Evolutionary conservation across 2,888 invertebrate species (phyloP), one percentile per base, ranked within the genome.

Genomic region (Eupithecia inturbata): DNA sequence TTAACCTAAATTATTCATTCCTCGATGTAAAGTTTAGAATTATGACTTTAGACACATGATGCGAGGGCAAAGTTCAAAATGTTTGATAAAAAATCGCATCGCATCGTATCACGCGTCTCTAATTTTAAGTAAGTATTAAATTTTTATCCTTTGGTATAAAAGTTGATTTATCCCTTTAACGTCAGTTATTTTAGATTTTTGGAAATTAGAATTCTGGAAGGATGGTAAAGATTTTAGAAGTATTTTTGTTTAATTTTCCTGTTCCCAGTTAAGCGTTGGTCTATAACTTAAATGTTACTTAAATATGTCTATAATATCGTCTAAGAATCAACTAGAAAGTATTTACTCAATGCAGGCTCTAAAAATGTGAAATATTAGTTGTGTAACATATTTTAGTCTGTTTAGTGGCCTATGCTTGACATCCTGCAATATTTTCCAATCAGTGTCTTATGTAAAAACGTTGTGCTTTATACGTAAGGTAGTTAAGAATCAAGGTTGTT

Each of bases 361-460:
- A 16, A 28, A 16, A 16, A 14, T 16, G 28, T 60, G 28, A 28
- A 6, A 31, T 0, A 16, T 62, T 6, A 1, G 28, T 31, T 28
- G 19, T 62, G 7, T 6, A 2, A 26, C 36, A 39, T 36, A 36
- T 19, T 33, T 60, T 4, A 19, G 12, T 36, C 0, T 36, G 10
- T 36, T 63, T 22, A 26, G 28, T 71, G 77, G 71, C 72, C 78
- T 69, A 74, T 78, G 72, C 74, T 79, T 67, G 70, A 71, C 71
- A 80, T 77, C 64, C 87, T 87, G 89, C 88, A 91, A 91, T 92
- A 91, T 87, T 84, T 79, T 79, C 78, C 78, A 88, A 85, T 88
- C 87, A 88, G 92, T 93, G 92, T 93, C 92, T 92, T 92, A 91
- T 78, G 79, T 81, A 31, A 79, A 87, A 87, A 88, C 73, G 91